A percentile compares a stretch with the other conserved stretches of the same genome.
Evolutionary conservation across 92 coral and sea anemone genomes (phyloP).

Genomic region (Heteractis magnifica): DNA sequence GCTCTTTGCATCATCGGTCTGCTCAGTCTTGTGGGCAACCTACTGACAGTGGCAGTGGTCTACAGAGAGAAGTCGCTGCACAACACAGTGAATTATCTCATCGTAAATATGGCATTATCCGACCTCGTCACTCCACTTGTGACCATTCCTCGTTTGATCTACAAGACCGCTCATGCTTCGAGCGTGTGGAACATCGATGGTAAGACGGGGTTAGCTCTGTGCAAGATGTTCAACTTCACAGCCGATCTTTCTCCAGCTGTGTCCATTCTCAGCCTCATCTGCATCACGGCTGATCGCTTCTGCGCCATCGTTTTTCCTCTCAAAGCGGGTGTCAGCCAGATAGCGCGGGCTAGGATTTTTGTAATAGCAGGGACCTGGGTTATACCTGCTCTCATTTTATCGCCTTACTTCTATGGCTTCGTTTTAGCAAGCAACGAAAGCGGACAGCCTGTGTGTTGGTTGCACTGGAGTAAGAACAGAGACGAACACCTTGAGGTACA

Average conservation of each 20-base stretch:
- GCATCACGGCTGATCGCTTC: constrained; percentile 39
- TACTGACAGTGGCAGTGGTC: constrained; percentile 26
- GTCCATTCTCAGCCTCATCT: constrained; percentile 34
- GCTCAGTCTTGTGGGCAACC: constrained; percentile 23
- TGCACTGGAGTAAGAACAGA: not conserved
- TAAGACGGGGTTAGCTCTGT: constrained; percentile 20
- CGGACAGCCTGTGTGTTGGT: not conserved
- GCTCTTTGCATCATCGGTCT: constrained; percentile 19
- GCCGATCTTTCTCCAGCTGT: constrained; percentile 31
- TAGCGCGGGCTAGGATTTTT: constrained; percentile 10
- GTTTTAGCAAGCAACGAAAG: not conserved
- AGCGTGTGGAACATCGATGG: constrained; percentile 26
- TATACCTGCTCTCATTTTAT: constrained; percentile 11
- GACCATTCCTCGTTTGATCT: constrained; percentile 6
- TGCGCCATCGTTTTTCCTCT: constrained; percentile 39
- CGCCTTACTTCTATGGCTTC: constrained; percentile 35
- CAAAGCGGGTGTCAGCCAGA: not conserved
- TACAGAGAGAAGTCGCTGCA: constrained; percentile 33
- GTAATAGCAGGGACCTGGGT: constrained; percentile 22
- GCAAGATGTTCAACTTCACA: constrained; percentile 29
- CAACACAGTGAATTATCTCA: constrained; percentile 40
- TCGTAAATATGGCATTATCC: constrained; percentile 37
- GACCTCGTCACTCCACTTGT: constrained; percentile 32
- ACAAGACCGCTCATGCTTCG: constrained; percentile 6
- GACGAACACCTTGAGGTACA: not conserved